Evolutionary conservation across 2,113 vertebrate species (phyloP), one percentile per base, ranked within the genome.

Genomic region (Atherinomorus stipes): DNA sequence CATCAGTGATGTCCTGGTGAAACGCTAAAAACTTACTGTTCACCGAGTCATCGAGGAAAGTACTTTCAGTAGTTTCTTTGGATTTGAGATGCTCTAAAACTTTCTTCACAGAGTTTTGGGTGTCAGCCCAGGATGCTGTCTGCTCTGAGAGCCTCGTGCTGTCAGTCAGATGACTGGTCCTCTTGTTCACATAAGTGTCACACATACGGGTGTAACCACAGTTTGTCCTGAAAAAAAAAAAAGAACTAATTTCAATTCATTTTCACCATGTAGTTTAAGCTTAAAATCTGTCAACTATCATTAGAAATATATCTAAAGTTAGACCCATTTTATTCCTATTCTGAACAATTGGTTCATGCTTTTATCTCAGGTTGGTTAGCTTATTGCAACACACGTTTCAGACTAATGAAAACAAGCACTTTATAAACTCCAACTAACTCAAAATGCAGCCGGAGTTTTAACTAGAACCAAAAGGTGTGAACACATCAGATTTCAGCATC

Each of bases 1-100:
- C 88, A 37, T 88, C 85, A 0, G 62, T 85, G 53, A 92, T 66
- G 71, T 91, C 51, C 1, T 16, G 63, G 44, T 79, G 83, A 58
- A 91, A 89, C 51, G 59, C 49, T n/a, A 81, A 0, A 60, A 90
- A 89, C 18, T 68, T 90, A 11, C 45, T 45, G 71, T 80, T 89
- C 37, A 77, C 42, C 0, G 34, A 58, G 18, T 80, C 51, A 6
- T 56, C 13, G 1, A 85, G 71, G 9, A 64, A 52, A 34, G 71
- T 37, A n/a, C 79, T 47, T 7, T 4, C 21, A 0, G 40, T 6
- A 53, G 11, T 59, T 31, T 47, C 58, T 64, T 50, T 56, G 37
- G 42, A 37, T 25, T 45, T 70, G 47, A 87, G 59, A 56, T 76
- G 65, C 7, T 79, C 19, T 23, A 89, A 15, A 7, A 81, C 84